Evolutionary conservation across 2,797 vertebrate genomes (phyloP).

Genomic region (Emydoidea blandingii): DNA sequence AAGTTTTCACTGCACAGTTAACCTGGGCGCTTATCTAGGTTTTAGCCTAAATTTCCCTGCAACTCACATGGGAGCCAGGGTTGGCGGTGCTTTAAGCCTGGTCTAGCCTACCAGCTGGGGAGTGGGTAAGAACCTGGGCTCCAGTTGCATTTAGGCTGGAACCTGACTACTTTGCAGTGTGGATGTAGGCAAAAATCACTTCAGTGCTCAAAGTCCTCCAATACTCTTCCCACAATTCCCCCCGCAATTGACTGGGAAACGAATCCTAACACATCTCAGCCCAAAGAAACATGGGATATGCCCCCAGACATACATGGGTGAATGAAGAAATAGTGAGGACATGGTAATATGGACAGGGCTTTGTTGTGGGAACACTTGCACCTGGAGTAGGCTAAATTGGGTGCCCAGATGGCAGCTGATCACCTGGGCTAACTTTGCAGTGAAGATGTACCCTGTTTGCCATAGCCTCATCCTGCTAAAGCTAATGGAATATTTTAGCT

Average conservation of each 20-base stretch:
- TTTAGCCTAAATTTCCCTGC: background rate
- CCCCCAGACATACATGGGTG: background rate
- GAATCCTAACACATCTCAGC: background rate
- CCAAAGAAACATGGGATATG: background rate
- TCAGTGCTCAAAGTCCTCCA: background rate
- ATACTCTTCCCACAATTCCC: background rate
- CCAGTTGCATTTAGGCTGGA: background rate
- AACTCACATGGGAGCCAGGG: background rate
- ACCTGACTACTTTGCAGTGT: background rate
- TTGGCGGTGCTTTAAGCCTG: background rate
- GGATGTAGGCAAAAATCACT: background rate
- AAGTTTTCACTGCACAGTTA: background rate
- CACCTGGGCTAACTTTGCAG: background rate
- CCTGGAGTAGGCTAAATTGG: background rate
- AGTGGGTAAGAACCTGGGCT: background rate
- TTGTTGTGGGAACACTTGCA: background rate
- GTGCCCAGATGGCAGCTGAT: background rate
- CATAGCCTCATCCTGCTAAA: background rate
- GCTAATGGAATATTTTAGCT: conserved; percentile 2
- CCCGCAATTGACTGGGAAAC: background rate
- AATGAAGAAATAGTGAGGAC: background rate
- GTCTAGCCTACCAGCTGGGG: background rate
- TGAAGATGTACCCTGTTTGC: background rate
- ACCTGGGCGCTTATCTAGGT: background rate
- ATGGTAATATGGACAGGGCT: background rate